These are phyloP conservation scores for Andrena trimmerana DNA, from an alignment of 2,888 invertebrate genomes.

Conservation along the genomic window DNA sequence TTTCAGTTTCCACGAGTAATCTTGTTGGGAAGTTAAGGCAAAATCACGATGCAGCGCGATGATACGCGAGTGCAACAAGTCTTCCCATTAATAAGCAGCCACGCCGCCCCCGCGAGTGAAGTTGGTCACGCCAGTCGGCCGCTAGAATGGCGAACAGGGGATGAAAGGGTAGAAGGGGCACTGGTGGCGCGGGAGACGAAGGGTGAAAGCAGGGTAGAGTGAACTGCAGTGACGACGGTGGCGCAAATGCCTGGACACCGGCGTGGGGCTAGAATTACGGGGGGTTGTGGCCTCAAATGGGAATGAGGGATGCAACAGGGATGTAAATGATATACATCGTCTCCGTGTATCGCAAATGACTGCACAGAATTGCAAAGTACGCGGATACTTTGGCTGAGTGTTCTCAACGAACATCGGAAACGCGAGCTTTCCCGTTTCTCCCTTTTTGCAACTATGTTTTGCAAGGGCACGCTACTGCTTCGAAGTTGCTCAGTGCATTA, in stretches of 20 bases:
- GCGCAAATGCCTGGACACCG: slow-evolving; percentile 34
- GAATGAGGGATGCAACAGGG: slow-evolving; percentile 54
- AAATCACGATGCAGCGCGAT: slow-evolving; percentile 17
- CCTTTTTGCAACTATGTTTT: background rate
- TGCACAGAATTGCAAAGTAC: slow-evolving; percentile 5
- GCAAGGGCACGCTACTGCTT: background rate
- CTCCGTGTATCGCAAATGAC: slow-evolving; percentile 13
- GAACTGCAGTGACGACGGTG: slow-evolving; percentile 27
- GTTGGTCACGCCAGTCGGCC: slow-evolving; percentile 60
- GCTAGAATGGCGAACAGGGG: slow-evolving; percentile 48
- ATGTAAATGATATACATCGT: slow-evolving; percentile 35
- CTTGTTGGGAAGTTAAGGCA: slow-evolving; percentile 1
- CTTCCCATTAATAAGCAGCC: slow-evolving; percentile 72
- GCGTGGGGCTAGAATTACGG: slow-evolving; percentile 49
- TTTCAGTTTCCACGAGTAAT: slow-evolving; percentile 9
- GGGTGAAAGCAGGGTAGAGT: background rate
- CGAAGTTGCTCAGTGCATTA: no score
- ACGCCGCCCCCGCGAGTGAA: slow-evolving; percentile 44
- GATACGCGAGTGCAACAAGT: slow-evolving; percentile 70
- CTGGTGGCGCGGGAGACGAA: slow-evolving; percentile 24
- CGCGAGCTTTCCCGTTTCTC: background rate
- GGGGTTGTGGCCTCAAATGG: slow-evolving; percentile 41
- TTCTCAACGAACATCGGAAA: background rate
- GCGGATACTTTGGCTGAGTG: background rate
- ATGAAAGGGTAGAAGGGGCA: slow-evolving; percentile 31